Conservation (phyloP, 1,140 invertebrate genomes). For the Rhopalosiphum maidis region DNA sequence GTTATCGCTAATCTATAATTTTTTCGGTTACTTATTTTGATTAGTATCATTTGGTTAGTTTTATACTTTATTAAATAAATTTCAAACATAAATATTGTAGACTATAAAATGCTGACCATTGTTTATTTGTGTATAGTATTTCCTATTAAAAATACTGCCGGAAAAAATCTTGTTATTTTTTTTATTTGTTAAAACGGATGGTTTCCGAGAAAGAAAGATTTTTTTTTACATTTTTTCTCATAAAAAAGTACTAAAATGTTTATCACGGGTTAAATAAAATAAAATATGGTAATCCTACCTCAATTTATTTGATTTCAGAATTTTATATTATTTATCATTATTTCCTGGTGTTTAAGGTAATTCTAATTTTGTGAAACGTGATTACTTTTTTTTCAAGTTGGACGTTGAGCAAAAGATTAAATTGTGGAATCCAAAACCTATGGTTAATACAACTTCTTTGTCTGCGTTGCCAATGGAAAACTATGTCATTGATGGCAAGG, state of each 20-base stretch:
- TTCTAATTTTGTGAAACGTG: background rate
- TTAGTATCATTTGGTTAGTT: too few relatives aligned
- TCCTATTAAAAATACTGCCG: too few relatives aligned
- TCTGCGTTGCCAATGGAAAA: background rate
- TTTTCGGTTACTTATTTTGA: too few relatives aligned
- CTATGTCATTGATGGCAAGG: background rate
- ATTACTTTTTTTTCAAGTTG: background rate
- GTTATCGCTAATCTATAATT: too few relatives aligned
- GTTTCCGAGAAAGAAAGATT: background rate
- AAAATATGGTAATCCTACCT: background rate
- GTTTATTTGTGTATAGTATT: too few relatives aligned
- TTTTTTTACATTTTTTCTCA: background rate
- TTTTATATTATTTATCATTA: background rate
- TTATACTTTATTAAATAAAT: background rate
- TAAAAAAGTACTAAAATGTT: background rate
- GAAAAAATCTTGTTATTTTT: background rate
- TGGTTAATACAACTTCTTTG: background rate
- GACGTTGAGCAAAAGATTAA: conserved; percentile 22
- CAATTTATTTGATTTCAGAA: background rate
- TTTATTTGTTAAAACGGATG: background rate
- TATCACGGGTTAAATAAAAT: background rate
- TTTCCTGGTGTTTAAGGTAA: background rate
- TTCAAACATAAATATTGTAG: background rate
- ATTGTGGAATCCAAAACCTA: conserved; percentile 26
- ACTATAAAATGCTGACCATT: too few relatives aligned